These are phyloP conservation scores for Cacoxenus indagator DNA, from an alignment of 2,888 invertebrate genomes.

Conservation along the genomic window DNA sequence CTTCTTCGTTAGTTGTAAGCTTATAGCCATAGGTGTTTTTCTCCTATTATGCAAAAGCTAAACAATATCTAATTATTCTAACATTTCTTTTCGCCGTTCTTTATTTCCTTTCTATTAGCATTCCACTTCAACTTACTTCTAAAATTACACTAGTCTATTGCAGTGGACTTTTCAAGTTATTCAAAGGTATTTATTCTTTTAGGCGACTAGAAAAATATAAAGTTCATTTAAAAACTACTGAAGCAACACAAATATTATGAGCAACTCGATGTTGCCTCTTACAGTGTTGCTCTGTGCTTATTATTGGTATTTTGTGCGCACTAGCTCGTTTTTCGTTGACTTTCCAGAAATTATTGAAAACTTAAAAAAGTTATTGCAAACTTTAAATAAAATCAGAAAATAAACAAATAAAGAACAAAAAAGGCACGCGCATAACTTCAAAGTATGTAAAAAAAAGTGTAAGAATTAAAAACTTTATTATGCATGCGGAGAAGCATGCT, in stretches of 20 bases:
- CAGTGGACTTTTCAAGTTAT: too few species aligned
- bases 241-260: not conserved
- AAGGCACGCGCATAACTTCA: not conserved
- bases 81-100: too few species aligned
- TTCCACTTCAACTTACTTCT: too few species aligned
- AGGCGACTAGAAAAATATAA: not conserved
- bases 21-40: too few species aligned
- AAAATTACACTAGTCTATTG: too few species aligned
- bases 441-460: not conserved
- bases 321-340: not conserved
- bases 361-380: not conserved
- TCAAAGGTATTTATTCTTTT: too few species aligned
- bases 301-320: not conserved
- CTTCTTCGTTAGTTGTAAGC: too few species aligned
- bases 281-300: not conserved
- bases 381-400: not conserved
- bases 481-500: not conserved
- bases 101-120: too few species aligned
- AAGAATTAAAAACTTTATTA: not conserved
- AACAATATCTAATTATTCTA: too few species aligned
- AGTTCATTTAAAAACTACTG: not conserved
- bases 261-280: not conserved
- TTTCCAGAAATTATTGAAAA: not conserved
- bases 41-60: too few species aligned
- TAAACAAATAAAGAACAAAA: not conserved